Conservation (phyloP, 2,113 vertebrate species). For the Rostratula benghalensis region DNA sequence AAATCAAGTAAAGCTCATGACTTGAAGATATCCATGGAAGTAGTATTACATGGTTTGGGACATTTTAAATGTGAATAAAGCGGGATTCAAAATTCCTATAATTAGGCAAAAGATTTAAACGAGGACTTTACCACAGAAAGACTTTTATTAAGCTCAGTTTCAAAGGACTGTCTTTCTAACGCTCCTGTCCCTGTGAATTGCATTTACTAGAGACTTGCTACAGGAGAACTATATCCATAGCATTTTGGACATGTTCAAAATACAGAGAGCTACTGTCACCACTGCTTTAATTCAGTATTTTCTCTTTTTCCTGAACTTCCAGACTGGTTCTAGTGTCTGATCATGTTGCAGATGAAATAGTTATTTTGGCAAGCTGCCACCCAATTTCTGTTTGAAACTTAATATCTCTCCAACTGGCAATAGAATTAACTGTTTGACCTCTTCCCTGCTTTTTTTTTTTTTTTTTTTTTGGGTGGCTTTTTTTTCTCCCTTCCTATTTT, state of each 20-base stretch:
- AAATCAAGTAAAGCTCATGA: not conserved
- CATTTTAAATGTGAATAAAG: not conserved
- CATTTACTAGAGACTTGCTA: not conserved
- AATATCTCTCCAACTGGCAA: not conserved
- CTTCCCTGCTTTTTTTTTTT: not conserved
- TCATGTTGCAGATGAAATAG: constrained; percentile 48
- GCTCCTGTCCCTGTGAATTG: not conserved
- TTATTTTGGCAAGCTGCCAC: constrained; percentile 37
- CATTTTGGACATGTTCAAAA: not conserved
- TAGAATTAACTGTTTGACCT: constrained; percentile 53
- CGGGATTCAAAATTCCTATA: not conserved
- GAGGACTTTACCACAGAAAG: not conserved
- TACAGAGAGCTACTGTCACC: not conserved
- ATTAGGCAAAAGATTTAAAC: not conserved
- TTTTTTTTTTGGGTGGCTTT: not conserved
- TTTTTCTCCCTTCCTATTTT: not conserved
- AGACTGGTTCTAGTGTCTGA: constrained; percentile 22
- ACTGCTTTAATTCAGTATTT: constrained; percentile 4
- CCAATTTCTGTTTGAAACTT: constrained; percentile 63
- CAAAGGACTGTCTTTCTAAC: not conserved
- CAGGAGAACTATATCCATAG: not conserved
- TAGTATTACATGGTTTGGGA: not conserved
- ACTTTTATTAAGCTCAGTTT: not conserved
- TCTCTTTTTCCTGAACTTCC: constrained; percentile 5
- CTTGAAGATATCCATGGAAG: not conserved